A percentile compares a stretch with the other conserved stretches of the same genome.
These are phyloP conservation scores for Antrozous pallidus DNA, from an alignment of 2,797 vertebrate genomes.

Conservation along the genomic window DNA sequence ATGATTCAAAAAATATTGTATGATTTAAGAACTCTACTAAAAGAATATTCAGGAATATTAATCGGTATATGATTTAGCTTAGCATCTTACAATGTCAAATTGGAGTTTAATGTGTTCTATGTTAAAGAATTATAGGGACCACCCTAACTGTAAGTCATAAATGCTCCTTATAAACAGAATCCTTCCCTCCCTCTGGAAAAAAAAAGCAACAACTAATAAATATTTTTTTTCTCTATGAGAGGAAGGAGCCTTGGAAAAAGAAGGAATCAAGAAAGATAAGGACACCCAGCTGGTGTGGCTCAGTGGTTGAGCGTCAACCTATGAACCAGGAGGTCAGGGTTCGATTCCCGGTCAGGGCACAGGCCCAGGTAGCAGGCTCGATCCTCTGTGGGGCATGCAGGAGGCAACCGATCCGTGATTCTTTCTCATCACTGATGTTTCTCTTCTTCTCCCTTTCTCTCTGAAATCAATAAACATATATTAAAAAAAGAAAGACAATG, in stretches of 20 bases:
- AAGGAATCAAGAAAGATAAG: background rate
- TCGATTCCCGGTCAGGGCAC: too few relatives aligned
- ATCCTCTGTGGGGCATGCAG: too few relatives aligned
- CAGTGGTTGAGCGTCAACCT: too few relatives aligned
- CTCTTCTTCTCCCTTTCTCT: too few relatives aligned
- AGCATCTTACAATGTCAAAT: constrained; percentile 11
- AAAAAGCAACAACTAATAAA: background rate
- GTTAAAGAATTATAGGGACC: constrained; percentile 18
- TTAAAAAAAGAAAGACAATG: constrained; percentile 26
- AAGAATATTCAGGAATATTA: constrained; percentile 28
- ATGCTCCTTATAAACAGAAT: background rate
- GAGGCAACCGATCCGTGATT: too few relatives aligned
- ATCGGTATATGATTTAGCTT: background rate
- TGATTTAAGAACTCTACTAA: background rate
- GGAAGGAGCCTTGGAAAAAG: background rate
- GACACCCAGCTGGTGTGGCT: too few relatives aligned
- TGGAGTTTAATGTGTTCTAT: constrained; percentile 12
- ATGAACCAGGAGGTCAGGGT: too few relatives aligned
- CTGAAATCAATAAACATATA: too few relatives aligned
- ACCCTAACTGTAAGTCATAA: constrained; percentile 19
- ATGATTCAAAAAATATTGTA: background rate
- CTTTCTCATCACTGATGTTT: too few relatives aligned
- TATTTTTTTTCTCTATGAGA: background rate
- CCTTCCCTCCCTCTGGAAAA: background rate
- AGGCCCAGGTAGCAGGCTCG: too few relatives aligned